These are phyloP conservation scores for Batillaria attramentaria DNA, from an alignment of 1,140 invertebrate species.

Conservation along the genomic window DNA sequence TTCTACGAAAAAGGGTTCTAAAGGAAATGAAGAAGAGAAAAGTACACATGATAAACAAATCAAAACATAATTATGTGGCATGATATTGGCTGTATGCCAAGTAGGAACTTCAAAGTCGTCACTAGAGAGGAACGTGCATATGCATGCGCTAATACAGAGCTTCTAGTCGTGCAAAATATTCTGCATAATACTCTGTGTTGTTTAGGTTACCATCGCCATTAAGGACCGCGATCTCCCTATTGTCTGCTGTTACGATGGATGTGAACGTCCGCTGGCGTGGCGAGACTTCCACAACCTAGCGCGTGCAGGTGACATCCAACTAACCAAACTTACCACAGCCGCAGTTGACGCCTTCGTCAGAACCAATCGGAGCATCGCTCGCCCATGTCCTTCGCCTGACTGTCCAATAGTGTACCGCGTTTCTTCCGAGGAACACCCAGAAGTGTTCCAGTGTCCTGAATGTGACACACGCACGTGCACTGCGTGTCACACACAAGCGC, in stretches of 20 bases:
- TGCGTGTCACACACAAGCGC: conserved; percentile 49
- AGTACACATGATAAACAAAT: too few relatives aligned
- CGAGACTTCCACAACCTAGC: conserved; percentile 46
- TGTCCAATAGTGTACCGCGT: conserved; percentile 59
- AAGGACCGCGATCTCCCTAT: conserved; percentile 48
- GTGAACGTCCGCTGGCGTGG: conserved; percentile 42
- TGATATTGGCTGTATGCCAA: too few relatives aligned
- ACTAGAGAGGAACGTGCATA: background rate
- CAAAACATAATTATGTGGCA: too few relatives aligned
- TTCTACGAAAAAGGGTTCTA: too few relatives aligned
- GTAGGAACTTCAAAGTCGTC: background rate
- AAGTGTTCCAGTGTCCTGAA: conserved; percentile 47
- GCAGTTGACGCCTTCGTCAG: conserved; percentile 38
- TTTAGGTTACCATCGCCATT: conserved; percentile 39
- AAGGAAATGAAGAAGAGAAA: too few relatives aligned
- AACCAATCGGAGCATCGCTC: conserved; percentile 39
- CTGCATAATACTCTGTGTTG: too few relatives aligned
- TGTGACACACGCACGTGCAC: conserved; percentile 55
- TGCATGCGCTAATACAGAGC: too few relatives aligned
- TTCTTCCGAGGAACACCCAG: conserved; percentile 25
- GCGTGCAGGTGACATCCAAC: conserved; percentile 9
- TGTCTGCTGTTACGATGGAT: conserved; percentile 50
- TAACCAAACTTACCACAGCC: conserved; percentile 33
- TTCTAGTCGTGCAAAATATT: background rate
- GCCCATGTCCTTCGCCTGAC: conserved; percentile 57